Evolutionary conservation across 2,113 vertebrate genomes (phyloP).

Genomic region (Taxidea taxus): DNA sequence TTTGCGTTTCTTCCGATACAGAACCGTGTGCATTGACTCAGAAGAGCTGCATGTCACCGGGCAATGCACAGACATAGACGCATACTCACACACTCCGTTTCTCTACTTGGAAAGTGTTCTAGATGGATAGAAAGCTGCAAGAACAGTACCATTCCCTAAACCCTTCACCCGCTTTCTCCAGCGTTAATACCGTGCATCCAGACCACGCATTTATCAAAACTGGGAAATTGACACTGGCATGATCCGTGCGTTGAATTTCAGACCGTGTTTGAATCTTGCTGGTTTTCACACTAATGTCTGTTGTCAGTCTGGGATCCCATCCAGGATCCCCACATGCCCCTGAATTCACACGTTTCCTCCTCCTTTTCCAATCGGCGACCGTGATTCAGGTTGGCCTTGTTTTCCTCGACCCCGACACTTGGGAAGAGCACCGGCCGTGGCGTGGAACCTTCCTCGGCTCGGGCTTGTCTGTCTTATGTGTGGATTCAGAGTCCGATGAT

Average conservation of each 20-base stretch:
- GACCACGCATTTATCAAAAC: background rate
- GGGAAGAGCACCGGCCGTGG: background rate
- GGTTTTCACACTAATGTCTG: background rate
- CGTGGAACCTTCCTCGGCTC: background rate
- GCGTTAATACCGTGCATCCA: too few species aligned
- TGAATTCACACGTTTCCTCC: background rate
- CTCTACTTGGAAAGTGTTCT: background rate
- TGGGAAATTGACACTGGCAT: background rate
- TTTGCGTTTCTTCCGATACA: background rate
- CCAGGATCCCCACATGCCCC: background rate
- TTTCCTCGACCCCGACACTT: background rate
- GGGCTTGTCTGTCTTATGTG: background rate
- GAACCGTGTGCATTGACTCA: background rate
- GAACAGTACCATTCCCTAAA: background rate
- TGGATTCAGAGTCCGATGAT: background rate
- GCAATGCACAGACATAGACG: too few species aligned
- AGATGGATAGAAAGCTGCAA: background rate
- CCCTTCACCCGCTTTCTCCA: background rate
- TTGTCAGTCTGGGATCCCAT: background rate
- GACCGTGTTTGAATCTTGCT: background rate
- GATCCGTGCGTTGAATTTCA: background rate
- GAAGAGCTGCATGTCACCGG: background rate
- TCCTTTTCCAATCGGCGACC: too few species aligned
- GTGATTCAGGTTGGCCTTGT: background rate
- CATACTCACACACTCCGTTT: rapidly evolving